Percentiles rank a stretch among this genome's conserved stretches.
Evolutionary conservation across 2,113 vertebrate species (phyloP).

Genomic region (Rhadina sibilatrix): DNA sequence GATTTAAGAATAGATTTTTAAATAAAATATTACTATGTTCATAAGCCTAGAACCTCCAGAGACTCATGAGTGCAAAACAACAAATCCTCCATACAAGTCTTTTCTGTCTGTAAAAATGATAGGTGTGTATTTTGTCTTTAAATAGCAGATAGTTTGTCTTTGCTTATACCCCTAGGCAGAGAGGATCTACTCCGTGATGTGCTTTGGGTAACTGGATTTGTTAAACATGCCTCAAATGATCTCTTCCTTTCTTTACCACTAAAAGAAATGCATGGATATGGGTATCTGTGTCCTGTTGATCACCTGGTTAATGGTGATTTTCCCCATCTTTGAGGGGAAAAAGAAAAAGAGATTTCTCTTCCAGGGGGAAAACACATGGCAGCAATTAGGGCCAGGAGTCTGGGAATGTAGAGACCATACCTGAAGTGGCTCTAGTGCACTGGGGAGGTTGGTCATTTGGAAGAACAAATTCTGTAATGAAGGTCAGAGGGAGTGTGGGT

Average conservation of each 20-base stretch:
- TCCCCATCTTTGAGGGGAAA: neutral
- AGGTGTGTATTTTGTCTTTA: neutral
- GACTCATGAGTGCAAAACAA: neutral
- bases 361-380: neutral
- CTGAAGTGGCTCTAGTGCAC: neutral
- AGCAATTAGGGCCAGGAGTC: neutral
- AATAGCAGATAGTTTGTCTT: neutral
- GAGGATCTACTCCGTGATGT: neutral
- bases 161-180: neutral
- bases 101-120: neutral
- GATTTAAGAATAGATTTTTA: neutral
- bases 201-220: neutral
- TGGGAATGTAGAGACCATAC: neutral
- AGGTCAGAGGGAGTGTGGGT: neutral
- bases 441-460: neutral
- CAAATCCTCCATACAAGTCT: neutral
- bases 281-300: neutral
- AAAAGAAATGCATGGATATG: neutral
- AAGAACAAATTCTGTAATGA: neutral
- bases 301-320: neutral
- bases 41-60: neutral
- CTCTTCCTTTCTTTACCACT: neutral
- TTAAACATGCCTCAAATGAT: neutral
- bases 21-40: neutral
- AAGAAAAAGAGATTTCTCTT: neutral